These are phyloP conservation scores for Megalurothrips usitatus DNA, from an alignment of 2,888 invertebrate species.

Conservation along the genomic window DNA sequence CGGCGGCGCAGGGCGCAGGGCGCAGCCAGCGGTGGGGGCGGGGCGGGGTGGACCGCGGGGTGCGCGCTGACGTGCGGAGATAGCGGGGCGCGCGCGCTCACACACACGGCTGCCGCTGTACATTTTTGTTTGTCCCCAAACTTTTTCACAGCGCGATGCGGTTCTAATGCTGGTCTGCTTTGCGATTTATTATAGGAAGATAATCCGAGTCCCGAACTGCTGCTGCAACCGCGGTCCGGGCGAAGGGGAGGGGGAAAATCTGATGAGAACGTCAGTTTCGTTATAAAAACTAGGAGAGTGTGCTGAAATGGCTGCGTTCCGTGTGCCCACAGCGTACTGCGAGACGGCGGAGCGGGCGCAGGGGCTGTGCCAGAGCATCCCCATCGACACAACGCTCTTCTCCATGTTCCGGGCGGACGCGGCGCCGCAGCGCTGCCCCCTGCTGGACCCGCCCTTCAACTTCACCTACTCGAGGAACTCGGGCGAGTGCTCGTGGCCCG, in stretches of 20 bases:
- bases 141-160: constrained; percentile 6
- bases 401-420: constrained; percentile 88
- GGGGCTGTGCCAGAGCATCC: constrained; percentile 78
- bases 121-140: constrained; percentile 3
- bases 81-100: not conserved
- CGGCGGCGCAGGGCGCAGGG: no score
- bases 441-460: constrained; percentile 73
- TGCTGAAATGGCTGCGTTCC: no score
- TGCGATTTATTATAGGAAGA: not conserved
- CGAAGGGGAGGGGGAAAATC: no score
- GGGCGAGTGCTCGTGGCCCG: constrained; percentile 83
- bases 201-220: not conserved
- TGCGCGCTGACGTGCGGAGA: constrained; percentile 13
- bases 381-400: constrained; percentile 82
- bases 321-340: constrained; percentile 62
- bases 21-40: no score
- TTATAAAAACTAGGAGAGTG: no score
- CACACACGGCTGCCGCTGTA: not conserved
- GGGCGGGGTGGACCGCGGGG: no score
- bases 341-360: constrained; percentile 50
- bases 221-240: no score
- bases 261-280: no score
- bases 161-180: not conserved
- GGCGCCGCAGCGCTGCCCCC: constrained; percentile 83
- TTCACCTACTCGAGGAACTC: constrained; percentile 87